Base-by-base conservation (phyloP, 2,888 invertebrate species). In the Thereva unica region DNA sequence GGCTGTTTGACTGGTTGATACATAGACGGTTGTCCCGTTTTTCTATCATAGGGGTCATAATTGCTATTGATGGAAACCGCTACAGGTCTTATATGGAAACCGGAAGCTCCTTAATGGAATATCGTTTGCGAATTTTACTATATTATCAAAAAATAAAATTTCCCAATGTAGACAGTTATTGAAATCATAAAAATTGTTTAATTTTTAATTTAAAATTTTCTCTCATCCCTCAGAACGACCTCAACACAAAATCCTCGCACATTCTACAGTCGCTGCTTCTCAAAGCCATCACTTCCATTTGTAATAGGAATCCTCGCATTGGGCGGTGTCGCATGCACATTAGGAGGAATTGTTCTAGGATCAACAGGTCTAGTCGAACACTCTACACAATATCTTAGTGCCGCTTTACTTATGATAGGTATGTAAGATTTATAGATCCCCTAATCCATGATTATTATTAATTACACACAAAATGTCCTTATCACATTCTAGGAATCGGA, bases 401-500 rank as follows among this genome's bases (percentile, higher is more conserved):
- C 80, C 7, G 79, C 80, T 2, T 70, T 80, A 34, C 71, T 80
- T 7, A 80, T 80, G 80, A 79, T 80, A 67, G 80, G 80, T 71
- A 47, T 47, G 23, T 12, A 10, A 35, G n/a, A 40, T 40, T 37
- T 35, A 45, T 45, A 38, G 6, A 54, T 37, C 1, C 23, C 9
- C 3, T 6, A 34, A 40, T 12, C 10, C 6, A 49, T 10, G 37
- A 7, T 8, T 23, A 37, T n/a, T 52, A 49, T 63, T 41, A 34
- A 63, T 23, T 10, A 10, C 4, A 10, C 4, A 23, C 23, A 23
- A 23, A 23, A 23, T 23, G 23, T 2, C 23, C 10, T 47, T 55
- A 37, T 41, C 12, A 7, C 6, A 23, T 64, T 85, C 12, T 84
- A 95, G 95, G 95, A 75, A 93, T 97, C 74, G 97, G 97, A 71